Evolutionary conservation across 2,113 vertebrate genomes (phyloP), one percentile per base, ranked within the genome.

Genomic region (Raja brachyura): DNA sequence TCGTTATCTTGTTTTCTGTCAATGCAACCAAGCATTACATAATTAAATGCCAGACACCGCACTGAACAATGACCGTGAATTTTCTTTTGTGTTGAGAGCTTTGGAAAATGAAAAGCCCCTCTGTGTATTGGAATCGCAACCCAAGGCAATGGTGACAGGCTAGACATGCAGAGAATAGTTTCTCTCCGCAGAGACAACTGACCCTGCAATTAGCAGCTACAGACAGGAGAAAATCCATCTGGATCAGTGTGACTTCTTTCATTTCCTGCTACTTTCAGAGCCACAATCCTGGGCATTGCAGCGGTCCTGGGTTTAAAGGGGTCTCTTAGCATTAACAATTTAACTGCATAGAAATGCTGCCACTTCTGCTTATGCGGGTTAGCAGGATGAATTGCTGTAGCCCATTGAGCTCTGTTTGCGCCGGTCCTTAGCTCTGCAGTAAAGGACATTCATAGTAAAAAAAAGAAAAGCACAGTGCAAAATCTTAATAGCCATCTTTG

Each of bases 51-150:
- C 66, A 92, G 90, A 33, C 39, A 70, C 10, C 25, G 61, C 90
- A 14, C 63, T 73, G 90, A 92, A 92, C 68, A 92, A 73, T 92
- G 66, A 54, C 90, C 66, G 48, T 54, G 20, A 92, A 68, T 48
- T 92, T 33, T 70, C 90, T 92, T 88, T 92, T 92, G 66, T 92
- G 66, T 73, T 74, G 90, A 92, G 22, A 73, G 33, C 33, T 73
- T 11, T 92, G 33, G 20, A 92, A 66, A 95, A 96, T 96, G 96
- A 97, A 96, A 96, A 96, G 93, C 94, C 28, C 94, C 95, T 95
- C 97, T 97, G 96, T 97, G 93, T 93, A 90, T 85, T 85, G 59
- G 73, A 94, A 94, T 94, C 95, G 93, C 95, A 95, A 95, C 94
- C 94, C 73, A 93, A 95, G 94, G 94, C 94, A 95, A 76, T 95